These are phyloP conservation scores for Drosophila siamana DNA, from an alignment of 2,888 invertebrate species.

Conservation along the genomic window DNA sequence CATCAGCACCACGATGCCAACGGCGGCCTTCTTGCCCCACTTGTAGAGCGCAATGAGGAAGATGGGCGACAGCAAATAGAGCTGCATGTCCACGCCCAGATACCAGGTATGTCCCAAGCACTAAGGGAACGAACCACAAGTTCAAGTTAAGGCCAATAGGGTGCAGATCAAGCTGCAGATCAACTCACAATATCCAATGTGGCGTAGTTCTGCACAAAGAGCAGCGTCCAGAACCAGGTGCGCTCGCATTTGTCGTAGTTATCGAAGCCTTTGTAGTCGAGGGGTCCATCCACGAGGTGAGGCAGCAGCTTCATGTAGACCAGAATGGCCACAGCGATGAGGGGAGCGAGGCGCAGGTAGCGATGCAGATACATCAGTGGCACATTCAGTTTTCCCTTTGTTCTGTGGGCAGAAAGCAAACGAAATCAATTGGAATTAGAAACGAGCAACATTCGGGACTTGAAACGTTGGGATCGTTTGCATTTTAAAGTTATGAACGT, in stretches of 20 bases:
- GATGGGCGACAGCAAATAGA: constrained; percentile 86
- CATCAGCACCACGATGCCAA: constrained; percentile 59
- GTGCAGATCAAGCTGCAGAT: too few species aligned
- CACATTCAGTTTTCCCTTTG: constrained; percentile 67
- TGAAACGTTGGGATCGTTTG: too few species aligned
- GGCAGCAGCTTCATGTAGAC: constrained; percentile 85
- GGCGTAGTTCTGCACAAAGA: constrained; percentile 86
- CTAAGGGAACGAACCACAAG: too few species aligned
- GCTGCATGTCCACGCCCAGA: constrained; percentile 87
- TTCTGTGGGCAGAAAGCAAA: constrained; percentile 32
- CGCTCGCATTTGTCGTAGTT: constrained; percentile 58
- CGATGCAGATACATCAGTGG: constrained; percentile 78
- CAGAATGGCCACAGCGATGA: constrained; percentile 85
- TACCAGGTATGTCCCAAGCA: constrained; percentile 87
- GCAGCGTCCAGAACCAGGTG: constrained; percentile 85
- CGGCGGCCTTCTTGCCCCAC: constrained; percentile 71
- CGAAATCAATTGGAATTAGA: too few species aligned
- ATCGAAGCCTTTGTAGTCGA: constrained; percentile 64
- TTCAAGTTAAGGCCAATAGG: too few species aligned
- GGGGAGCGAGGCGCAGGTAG: constrained; percentile 86
- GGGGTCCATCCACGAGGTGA: constrained; percentile 85
- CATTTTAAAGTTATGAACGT: too few species aligned
- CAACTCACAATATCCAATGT: constrained; percentile 71
- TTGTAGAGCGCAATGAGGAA: constrained; percentile 85
- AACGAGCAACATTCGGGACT: too few species aligned